Percentiles rank a stretch among this genome's conserved stretches.
Evolutionary conservation across 2,113 vertebrate genomes (phyloP).

Genomic region (Paracyprichromis sp.): DNA sequence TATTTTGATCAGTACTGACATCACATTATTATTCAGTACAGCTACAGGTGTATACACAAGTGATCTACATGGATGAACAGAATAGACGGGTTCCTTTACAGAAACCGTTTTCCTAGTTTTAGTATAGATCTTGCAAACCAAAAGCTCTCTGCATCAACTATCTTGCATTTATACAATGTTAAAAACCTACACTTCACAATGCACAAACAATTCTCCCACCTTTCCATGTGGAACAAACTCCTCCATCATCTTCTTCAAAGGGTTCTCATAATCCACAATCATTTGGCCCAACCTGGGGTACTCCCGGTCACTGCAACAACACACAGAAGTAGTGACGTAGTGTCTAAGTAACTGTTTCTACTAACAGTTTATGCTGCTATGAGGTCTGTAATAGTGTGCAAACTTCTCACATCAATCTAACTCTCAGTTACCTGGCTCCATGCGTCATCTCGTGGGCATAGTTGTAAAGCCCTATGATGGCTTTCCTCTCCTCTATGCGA

Average conservation of each 20-base stretch:
- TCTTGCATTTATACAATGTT: background rate
- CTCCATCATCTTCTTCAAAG: conserved; percentile 99
- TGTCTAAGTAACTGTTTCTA: background rate
- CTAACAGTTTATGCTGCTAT: background rate
- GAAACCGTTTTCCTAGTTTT: rapidly evolving
- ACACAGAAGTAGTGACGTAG: background rate
- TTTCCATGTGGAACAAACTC: conserved; percentile 99
- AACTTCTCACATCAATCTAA: background rate
- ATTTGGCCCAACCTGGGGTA: conserved; percentile 97
- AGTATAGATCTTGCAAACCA: background rate
- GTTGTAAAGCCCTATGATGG: conserved; percentile 97
- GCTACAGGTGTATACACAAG: background rate
- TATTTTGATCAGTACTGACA: background rate
- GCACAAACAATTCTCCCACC: conserved; percentile 51
- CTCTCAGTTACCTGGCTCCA: conserved; percentile 81
- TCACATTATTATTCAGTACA: background rate
- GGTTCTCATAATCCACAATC: conserved; percentile 99
- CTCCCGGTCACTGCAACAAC: conserved; percentile 83
- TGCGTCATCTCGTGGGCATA: conserved; percentile 99
- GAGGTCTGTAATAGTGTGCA: background rate
- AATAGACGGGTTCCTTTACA: rapidly evolving
- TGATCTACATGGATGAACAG: background rate
- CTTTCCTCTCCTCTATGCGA: conserved; percentile 96
- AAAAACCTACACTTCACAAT: rapidly evolving
- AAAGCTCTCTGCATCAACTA: rapidly evolving